Evolutionary conservation across 2,888 invertebrate species (phyloP), one percentile per base, ranked within the genome.

Genomic region (Cerastis leucographa): DNA sequence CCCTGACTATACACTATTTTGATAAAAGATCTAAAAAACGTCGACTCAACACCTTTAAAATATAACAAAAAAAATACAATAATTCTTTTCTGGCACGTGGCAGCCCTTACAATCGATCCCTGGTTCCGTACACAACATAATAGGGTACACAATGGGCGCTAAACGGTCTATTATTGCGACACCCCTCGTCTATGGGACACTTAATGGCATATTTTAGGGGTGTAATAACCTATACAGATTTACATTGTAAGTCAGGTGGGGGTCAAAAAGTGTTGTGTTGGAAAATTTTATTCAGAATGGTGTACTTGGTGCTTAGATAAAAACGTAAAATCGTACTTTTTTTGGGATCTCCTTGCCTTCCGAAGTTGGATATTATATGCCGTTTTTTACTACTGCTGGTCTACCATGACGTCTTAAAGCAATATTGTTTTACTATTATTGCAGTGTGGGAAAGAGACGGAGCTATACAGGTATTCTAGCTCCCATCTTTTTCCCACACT

Each of bases 51-150:
- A 42, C 68, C 65, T 74, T 80, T 59, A 12, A 80, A 69, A 3
- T 35, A 25, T 12, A 25, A 74, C 35, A 46, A 71, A 35, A 77
- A 70, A 59, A 59, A 51, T 29, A 66, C 14, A 61, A 40, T 46
- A 22, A 44, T 72, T 70, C 25, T 66, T 71, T 59, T 51, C 35
- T 56, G 71, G 64, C 62, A 69, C 59, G 80, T 67, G 81, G 42
- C 79, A 86, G n/a, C 85, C 85, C 85, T 85, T 12, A 74, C 64
- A 75, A 85, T 85, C 80, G 83, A 85, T 86, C 80, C 59, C 61
- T 68, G 66, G 54, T 83, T 81, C 80, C 76, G 66, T 76, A 74
- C 74, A 79, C 74, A 83, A 74, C 71, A 85, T 78, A 74, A 81
- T 76, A 81, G 74, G 73, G 76, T 65, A 17, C 51, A 78, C 81